Evolutionary conservation across 2,113 vertebrate species (phyloP).

Genomic region (Trinectes maculatus): DNA sequence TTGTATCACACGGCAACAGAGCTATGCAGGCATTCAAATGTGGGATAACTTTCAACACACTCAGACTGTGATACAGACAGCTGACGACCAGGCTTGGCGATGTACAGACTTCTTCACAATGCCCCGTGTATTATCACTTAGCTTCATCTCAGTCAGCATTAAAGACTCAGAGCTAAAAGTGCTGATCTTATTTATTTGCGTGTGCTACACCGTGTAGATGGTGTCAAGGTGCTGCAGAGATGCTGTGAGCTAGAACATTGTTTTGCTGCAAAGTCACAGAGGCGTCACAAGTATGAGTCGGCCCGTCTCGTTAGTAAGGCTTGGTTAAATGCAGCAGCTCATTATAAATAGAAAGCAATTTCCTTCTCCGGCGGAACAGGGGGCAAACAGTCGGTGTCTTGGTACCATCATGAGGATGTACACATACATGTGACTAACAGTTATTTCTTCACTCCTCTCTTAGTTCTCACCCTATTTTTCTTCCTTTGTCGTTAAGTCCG

Average conservation of each 20-base stretch:
- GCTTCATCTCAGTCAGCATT: neutral
- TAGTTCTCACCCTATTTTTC: neutral
- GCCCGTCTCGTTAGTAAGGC: conserved; percentile 63
- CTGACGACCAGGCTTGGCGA: neutral
- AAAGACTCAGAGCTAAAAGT: conserved; percentile 7
- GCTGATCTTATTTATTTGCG: neutral
- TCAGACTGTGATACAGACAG: conserved; percentile 13
- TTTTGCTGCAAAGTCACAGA: conserved; percentile 62
- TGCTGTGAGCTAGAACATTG: conserved; percentile 34
- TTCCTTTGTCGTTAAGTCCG: conserved; percentile 4
- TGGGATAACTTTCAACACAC: conserved; percentile 30
- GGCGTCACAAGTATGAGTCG: conserved; percentile 49
- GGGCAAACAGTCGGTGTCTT: conserved; percentile 58
- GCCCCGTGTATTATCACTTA: neutral
- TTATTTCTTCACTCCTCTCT: conserved; percentile 36
- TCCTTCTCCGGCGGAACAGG: conserved; percentile 58
- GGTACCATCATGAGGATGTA: conserved; percentile 56
- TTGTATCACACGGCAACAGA: conserved; percentile 32
- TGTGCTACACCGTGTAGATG: neutral
- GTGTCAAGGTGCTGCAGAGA: conserved; percentile 42
- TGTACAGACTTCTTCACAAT: neutral
- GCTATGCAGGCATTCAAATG: conserved; percentile 36
- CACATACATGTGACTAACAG: conserved; percentile 14
- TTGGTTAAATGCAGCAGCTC: conserved; percentile 69
- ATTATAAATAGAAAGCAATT: conserved; percentile 76